Evolutionary conservation across 2,797 vertebrate species (phyloP).

Genomic region (Centropyge bicolor): DNA sequence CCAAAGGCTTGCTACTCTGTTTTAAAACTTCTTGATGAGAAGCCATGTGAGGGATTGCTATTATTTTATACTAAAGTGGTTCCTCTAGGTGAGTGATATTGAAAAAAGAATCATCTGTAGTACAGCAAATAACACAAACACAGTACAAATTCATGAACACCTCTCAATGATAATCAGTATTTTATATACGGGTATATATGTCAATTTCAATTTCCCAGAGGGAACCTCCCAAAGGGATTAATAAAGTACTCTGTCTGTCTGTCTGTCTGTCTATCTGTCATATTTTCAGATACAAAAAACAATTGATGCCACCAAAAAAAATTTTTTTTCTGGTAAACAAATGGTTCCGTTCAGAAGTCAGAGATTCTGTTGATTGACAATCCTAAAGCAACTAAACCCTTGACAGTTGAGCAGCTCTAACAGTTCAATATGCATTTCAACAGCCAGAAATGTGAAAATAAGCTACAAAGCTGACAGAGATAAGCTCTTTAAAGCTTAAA

Average conservation of each 20-base stretch:
- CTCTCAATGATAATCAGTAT: neutral
- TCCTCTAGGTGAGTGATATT: neutral
- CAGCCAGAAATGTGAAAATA: neutral
- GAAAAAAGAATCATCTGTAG: neutral
- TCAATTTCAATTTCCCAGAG: too few relatives aligned
- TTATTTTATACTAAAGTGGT: neutral
- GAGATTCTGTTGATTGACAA: neutral
- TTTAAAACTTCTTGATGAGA: neutral
- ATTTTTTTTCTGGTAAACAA: neutral
- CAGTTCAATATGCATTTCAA: constrained; percentile 1
- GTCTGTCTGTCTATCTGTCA: too few relatives aligned
- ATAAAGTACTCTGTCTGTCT: too few relatives aligned
- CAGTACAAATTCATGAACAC: neutral
- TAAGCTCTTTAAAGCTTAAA: neutral
- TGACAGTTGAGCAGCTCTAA: neutral
- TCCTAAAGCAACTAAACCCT: neutral
- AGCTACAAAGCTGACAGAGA: neutral
- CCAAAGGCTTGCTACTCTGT: neutral
- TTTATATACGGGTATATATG: neutral
- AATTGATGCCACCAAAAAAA: neutral
- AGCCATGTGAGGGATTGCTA: neutral
- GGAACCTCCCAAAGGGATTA: too few relatives aligned
- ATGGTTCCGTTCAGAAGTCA: neutral
- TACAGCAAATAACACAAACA: neutral
- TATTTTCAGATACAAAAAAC: neutral